These are phyloP conservation scores for Lepidothrix coronata DNA, from an alignment of 2,113 vertebrate genomes.

Conservation along the genomic window DNA sequence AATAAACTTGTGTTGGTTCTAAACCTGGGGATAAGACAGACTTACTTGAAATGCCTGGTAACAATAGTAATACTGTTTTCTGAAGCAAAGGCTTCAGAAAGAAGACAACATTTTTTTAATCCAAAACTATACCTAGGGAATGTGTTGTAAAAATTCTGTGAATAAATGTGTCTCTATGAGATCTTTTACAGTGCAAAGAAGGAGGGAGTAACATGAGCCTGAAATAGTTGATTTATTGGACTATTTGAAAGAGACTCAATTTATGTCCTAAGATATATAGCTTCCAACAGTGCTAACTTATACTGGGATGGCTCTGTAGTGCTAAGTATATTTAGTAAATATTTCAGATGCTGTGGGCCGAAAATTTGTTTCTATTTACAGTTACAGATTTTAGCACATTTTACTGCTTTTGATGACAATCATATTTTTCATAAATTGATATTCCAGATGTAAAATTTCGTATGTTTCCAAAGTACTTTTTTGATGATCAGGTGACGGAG, in stretches of 20 bases:
- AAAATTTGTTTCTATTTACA: background rate
- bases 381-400: background rate
- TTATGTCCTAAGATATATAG: background rate
- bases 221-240: background rate
- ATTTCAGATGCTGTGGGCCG: background rate
- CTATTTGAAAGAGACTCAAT: background rate
- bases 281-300: background rate
- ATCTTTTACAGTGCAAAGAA: background rate
- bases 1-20: background rate
- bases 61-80: background rate
- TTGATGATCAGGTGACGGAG: background rate
- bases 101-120: background rate
- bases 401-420: background rate
- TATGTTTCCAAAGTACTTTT: background rate
- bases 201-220: background rate
- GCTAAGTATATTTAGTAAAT: background rate
- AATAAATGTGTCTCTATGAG: background rate
- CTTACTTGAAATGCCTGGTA: background rate
- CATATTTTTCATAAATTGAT: background rate
- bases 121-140: background rate
- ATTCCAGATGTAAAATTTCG: accelerated
- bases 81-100: too few species aligned
- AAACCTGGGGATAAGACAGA: background rate
- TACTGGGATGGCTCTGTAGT: background rate
- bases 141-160: background rate